phyloP scores from a whole-genome alignment of 2,888 invertebrate genomes.

The Chloroclysta siterata region DNA sequence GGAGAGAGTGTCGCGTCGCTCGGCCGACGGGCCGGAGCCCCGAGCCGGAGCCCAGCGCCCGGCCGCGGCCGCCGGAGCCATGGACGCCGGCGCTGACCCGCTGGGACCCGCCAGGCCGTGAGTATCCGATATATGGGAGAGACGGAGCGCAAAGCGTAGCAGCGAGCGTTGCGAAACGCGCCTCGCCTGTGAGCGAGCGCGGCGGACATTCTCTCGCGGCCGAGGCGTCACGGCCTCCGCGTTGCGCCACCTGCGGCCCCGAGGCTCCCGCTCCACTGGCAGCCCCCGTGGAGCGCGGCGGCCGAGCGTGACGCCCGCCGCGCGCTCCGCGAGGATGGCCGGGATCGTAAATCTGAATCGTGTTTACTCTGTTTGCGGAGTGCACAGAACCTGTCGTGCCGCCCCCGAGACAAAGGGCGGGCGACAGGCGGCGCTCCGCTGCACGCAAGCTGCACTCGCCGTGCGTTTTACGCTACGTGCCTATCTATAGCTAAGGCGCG shows the following conservation, averaged over 20 bases:
- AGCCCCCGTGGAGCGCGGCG: slow-evolving; percentile 70
- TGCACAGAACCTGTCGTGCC: slow-evolving; percentile 71
- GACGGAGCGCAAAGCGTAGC: slow-evolving; percentile 54
- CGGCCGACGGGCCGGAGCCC: slow-evolving; percentile 81
- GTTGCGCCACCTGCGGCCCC: slow-evolving; percentile 76
- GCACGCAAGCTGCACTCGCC: slow-evolving; percentile 61
- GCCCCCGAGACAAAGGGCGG: slow-evolving; percentile 72
- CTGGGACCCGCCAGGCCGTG: slow-evolving; percentile 83
- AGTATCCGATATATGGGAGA: slow-evolving; percentile 71
- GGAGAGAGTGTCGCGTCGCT: slow-evolving; percentile 82
- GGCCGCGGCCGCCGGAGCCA: slow-evolving; percentile 68
- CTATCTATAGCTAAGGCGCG: slow-evolving; percentile 70
- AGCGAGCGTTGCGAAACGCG: slow-evolving; percentile 77
- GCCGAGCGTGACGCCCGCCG: slow-evolving; percentile 77
- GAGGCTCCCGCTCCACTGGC: slow-evolving; percentile 51
- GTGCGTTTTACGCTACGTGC: slow-evolving; percentile 59
- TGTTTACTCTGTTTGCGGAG: slow-evolving; percentile 81
- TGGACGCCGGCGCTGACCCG: slow-evolving; percentile 82
- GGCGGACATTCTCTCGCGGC: slow-evolving; percentile 82
- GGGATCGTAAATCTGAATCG: slow-evolving; percentile 73
- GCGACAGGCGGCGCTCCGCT: slow-evolving; percentile 59
- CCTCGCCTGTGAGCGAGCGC: slow-evolving; percentile 38
- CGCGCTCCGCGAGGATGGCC: slow-evolving; percentile 50
- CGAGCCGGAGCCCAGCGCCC: slow-evolving; percentile 78
- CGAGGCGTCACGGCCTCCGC: slow-evolving; percentile 82